Evolutionary conservation across 2,888 invertebrate species (phyloP).

Genomic region (Mycalesis mineus): DNA sequence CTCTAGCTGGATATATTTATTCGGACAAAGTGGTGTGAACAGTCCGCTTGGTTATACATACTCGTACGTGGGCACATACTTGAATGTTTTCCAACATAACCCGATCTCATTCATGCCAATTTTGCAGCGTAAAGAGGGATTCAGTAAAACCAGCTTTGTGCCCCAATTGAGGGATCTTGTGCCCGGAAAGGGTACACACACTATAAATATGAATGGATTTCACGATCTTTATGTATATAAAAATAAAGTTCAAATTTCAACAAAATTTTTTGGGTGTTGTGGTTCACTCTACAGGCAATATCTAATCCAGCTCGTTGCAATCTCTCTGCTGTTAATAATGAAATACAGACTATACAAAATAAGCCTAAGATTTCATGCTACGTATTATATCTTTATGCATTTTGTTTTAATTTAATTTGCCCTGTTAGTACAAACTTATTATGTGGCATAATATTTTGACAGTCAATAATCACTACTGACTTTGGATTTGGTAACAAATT

Average conservation of each 20-base stretch:
- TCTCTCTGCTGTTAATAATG: neutral
- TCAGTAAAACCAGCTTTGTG: constrained; percentile 32
- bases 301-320: neutral
- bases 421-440: too few relatives aligned
- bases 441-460: too few relatives aligned
- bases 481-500: too few relatives aligned
- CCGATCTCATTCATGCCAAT: constrained; percentile 29
- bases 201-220: neutral
- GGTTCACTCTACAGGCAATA: neutral
- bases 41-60: neutral
- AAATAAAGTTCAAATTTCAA: neutral
- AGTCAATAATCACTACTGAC: too few relatives aligned
- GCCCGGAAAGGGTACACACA: constrained; percentile 18
- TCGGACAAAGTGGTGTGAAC: neutral
- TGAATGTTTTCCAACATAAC: constrained; percentile 20
- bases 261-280: neutral
- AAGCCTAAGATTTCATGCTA: too few relatives aligned
- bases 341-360: neutral
- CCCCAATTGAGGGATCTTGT: constrained; percentile 30
- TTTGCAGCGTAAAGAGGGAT: constrained; percentile 30
- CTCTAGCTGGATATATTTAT: neutral
- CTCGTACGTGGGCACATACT: neutral
- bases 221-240: neutral
- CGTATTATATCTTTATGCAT: too few relatives aligned
- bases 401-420: too few relatives aligned